phyloP scores from a whole-genome alignment of 2,113 vertebrate genomes.

The Camelus bactrianus region DNA sequence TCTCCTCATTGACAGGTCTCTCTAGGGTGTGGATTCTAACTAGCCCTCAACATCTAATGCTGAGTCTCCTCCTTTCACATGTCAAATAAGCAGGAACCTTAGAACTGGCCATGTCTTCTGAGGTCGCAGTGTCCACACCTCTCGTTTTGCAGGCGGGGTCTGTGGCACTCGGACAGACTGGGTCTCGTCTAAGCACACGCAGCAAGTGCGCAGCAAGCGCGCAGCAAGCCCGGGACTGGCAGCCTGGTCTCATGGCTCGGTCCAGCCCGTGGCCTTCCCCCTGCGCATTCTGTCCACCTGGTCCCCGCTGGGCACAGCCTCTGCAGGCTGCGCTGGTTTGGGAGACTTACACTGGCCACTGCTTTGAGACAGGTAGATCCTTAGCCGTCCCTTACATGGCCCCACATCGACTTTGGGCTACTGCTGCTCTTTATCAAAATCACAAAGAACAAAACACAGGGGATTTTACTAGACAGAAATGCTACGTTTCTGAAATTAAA shows the following conservation, averaged over 20 bases:
- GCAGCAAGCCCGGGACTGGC: neutral
- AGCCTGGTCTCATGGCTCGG: neutral
- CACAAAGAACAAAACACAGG: constrained; percentile 30
- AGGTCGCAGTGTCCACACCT: neutral
- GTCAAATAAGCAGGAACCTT: neutral
- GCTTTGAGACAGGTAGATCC: neutral
- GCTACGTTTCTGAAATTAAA: constrained; percentile 41
- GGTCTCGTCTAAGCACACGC: neutral
- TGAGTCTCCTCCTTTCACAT: neutral
- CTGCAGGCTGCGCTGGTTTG: neutral
- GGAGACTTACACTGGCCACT: neutral
- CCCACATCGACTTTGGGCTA: neutral
- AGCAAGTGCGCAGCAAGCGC: too few relatives aligned
- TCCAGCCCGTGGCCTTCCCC: neutral
- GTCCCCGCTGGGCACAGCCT: neutral
- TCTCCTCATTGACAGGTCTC: neutral
- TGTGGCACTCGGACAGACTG: neutral
- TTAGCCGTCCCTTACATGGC: neutral
- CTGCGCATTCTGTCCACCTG: neutral
- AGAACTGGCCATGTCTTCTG: neutral
- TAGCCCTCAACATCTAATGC: neutral
- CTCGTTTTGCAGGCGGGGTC: neutral
- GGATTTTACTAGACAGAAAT: neutral
- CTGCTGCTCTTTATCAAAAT: constrained; percentile 11
- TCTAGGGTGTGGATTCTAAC: neutral